Evolutionary conservation across 2,797 vertebrate species (phyloP).

Genomic region (Ibycter americanus): DNA sequence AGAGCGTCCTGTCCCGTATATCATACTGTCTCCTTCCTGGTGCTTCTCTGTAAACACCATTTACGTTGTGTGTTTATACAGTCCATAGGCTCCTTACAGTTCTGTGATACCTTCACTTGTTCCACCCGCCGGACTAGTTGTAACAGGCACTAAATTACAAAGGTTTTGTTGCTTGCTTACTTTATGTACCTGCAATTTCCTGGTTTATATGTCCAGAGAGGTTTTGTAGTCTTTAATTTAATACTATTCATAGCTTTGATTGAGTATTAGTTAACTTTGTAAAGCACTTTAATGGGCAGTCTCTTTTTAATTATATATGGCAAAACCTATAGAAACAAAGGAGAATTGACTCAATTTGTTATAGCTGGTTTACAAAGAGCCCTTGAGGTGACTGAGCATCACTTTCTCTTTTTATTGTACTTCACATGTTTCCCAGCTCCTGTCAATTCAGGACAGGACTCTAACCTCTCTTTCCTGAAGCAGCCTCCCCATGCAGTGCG

Average conservation of each 20-base stretch:
- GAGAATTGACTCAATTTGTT: conserved; percentile 29
- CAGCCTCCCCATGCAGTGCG: accelerated
- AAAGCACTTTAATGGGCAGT: background rate
- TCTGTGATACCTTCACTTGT: background rate
- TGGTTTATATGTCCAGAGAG: background rate
- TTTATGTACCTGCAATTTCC: conserved; percentile 41
- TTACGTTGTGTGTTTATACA: background rate
- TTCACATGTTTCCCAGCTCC: background rate
- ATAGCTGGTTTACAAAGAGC: background rate
- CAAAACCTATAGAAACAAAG: conserved; percentile 23
- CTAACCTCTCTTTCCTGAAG: background rate
- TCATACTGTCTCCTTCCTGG: background rate
- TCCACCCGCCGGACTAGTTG: background rate
- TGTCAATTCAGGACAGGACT: background rate
- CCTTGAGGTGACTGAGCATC: background rate
- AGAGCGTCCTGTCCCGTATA: background rate
- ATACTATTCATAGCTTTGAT: conserved; percentile 39
- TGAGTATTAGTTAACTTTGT: background rate
- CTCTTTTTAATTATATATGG: conserved; percentile 10
- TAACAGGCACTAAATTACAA: background rate
- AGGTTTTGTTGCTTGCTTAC: background rate
- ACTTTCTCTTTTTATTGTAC: background rate
- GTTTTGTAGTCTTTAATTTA: conserved; percentile 42
- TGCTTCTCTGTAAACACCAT: background rate
- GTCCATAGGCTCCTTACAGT: background rate